Base-by-base conservation (phyloP, 2,797 vertebrate species). In the Pyrocephalus nanus region DNA sequence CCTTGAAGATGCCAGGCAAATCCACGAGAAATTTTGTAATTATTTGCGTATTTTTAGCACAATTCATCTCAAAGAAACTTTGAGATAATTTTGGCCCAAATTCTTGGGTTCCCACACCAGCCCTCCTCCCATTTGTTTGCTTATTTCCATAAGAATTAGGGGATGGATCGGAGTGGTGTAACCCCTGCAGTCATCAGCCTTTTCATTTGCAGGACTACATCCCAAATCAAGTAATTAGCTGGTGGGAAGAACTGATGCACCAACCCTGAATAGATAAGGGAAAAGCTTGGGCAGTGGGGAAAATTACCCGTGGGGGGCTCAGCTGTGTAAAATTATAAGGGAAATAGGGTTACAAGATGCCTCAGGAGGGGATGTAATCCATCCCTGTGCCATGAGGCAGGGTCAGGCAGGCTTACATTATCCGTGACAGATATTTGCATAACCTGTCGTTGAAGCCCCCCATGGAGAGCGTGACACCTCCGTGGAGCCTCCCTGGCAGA, bases 361-460 rank as follows among this genome's bases (percentile, higher is more conserved):
- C 94, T 85, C 82, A 5, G 47, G 87, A 80, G 80, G n/a, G 9
- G 21, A 43, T 74, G 85, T 60, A 71, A 80, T 47, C 61, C 48
- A 34, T 30, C 78, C 64, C 43, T 40, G 47, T 0, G 4, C 58
- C 23, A 4, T 0, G 7, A 76, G 67, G 51, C 86, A 86, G 92
- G 86, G 83, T 71, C 92, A 67, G 76, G 23, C 66, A 74, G 78
- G 40, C 14, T 50, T 60, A 15, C 1, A 3, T 80, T 91, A 88
- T 69, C 47, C 53, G 47, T 88, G 94, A 80, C 78, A 51, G 79
- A 43, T 75, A 93, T 95, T 91, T 91, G 85, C 90, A 93, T 88
- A 83, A 65, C 78, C 47, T 90, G 78, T 45, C 5, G 1, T 75
- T 74, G 48, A 74, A 92, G 34, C 32, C 50, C 66, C 84, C 81